Conservation (phyloP, 2,797 vertebrate species). For the Sebastes minor region DNA sequence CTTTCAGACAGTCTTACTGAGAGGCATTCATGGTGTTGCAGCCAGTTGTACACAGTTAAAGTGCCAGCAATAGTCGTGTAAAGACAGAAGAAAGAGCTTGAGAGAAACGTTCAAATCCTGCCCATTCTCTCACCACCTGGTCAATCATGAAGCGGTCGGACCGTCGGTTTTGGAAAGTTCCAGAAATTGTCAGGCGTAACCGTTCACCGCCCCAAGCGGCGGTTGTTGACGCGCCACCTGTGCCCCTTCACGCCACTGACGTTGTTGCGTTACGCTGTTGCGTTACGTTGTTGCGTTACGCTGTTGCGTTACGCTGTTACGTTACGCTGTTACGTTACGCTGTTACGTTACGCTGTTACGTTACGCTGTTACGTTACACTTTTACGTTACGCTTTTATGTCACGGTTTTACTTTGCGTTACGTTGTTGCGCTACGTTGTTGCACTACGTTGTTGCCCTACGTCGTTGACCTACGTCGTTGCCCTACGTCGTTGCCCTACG, state of each 20-base stretch:
- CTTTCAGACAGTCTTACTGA: neutral
- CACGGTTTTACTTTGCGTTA: no score
- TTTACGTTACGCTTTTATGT: no score
- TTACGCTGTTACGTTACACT: no score
- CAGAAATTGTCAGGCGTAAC: neutral
- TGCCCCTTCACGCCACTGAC: no score
- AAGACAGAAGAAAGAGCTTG: neutral
- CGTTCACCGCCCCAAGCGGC: no score
- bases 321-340: rapidly evolving
- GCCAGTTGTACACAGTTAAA: neutral
- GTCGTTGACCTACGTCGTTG: rapidly evolving
- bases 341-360: rapidly evolving
- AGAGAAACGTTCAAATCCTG: neutral
- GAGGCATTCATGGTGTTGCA: neutral
- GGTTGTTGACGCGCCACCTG: no score
- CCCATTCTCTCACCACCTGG: neutral
- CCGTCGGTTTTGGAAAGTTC: neutral
- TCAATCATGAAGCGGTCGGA: neutral
- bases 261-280: no score
- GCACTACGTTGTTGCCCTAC: no score
- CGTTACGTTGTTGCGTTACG: no score
- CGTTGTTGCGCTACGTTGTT: no score
- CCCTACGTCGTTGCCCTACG: rapidly evolving
- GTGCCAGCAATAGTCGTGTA: neutral
- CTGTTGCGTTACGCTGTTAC: rapidly evolving